A percentile compares a stretch with the other conserved stretches of the same genome.
Evolutionary conservation across 2,797 vertebrate species (phyloP).

Genomic region (Poecilia velifera): DNA sequence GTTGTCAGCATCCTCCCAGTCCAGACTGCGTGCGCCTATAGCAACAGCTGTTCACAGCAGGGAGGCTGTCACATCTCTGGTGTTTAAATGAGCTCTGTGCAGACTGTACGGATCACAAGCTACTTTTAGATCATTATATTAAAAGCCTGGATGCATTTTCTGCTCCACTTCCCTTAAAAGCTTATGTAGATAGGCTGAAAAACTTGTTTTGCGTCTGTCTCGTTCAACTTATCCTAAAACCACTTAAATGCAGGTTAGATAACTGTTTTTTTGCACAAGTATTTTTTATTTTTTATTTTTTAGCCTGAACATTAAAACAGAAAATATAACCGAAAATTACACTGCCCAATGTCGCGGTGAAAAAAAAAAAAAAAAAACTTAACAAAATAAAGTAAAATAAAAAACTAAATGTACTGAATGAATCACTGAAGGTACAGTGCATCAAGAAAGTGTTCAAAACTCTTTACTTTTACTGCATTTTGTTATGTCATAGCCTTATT

Average conservation of each 20-base stretch:
- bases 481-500: not conserved
- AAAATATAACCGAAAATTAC: not conserved
- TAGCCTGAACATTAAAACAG: not conserved
- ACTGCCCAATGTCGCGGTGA: not conserved
- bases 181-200: not conserved
- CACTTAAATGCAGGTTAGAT: not conserved
- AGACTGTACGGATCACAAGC: not conserved
- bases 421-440: too few species aligned
- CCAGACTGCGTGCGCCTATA: slow-evolving; percentile 47
- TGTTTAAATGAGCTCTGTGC: slow-evolving; percentile 23
- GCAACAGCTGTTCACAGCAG: slow-evolving; percentile 48
- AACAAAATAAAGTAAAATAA: too few species aligned
- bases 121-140: not conserved
- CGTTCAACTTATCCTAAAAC: not conserved
- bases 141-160: not conserved
- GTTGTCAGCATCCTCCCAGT: slow-evolving; percentile 50
- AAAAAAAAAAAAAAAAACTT: too few species aligned
- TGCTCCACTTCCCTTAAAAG: not conserved
- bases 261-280: not conserved
- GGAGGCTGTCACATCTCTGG: slow-evolving; percentile 31
- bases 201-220: not conserved
- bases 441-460: too few species aligned
- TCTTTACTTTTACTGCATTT: not conserved
- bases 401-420: too few species aligned
- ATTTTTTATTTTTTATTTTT: not conserved